These are phyloP conservation scores for Cephalotes varians DNA, from an alignment of 2,888 invertebrate genomes.

Conservation along the genomic window DNA sequence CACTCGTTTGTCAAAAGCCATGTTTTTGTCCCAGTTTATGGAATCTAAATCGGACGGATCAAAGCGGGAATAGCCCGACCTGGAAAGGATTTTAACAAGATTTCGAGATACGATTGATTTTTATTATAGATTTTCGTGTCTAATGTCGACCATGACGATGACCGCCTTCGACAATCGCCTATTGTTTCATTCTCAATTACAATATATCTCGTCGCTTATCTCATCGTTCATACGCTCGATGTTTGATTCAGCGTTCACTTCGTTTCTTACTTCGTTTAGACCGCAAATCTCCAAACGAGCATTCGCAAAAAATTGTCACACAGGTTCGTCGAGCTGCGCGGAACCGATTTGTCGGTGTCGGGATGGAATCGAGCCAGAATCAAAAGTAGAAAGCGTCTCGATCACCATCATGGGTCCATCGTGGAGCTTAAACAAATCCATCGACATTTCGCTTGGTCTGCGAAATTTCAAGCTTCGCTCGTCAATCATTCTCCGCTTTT, in stretches of 20 bases:
- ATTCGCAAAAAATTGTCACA: neutral
- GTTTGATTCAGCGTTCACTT: slow-evolving; percentile 5
- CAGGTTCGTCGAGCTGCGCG: neutral
- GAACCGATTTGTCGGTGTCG: neutral
- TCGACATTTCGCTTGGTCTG: slow-evolving; percentile 1
- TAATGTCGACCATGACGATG: slow-evolving; percentile 49
- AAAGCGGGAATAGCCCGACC: slow-evolving; percentile 55
- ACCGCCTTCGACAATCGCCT: slow-evolving; percentile 10
- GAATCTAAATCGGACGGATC: slow-evolving; percentile 19
- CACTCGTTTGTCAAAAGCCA: slow-evolving; percentile 21
- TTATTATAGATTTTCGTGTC: slow-evolving; percentile 20
- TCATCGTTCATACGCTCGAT: slow-evolving; percentile 22
- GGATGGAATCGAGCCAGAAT: neutral
- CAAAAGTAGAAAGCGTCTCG: neutral
- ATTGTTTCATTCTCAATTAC: neutral
- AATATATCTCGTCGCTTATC: neutral
- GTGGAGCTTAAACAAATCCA: neutral
- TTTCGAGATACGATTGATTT: neutral
- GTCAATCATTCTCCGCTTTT: slow-evolving; percentile 43
- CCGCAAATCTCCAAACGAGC: neutral
- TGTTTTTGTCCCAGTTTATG: slow-evolving; percentile 16
- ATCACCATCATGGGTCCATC: neutral
- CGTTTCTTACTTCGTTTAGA: neutral
- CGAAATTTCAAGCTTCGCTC: slow-evolving; percentile 2
- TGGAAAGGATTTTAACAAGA: slow-evolving; percentile 58